Conservation (phyloP, 23 tunicate species). For the Halocynthia roretzi region DNA sequence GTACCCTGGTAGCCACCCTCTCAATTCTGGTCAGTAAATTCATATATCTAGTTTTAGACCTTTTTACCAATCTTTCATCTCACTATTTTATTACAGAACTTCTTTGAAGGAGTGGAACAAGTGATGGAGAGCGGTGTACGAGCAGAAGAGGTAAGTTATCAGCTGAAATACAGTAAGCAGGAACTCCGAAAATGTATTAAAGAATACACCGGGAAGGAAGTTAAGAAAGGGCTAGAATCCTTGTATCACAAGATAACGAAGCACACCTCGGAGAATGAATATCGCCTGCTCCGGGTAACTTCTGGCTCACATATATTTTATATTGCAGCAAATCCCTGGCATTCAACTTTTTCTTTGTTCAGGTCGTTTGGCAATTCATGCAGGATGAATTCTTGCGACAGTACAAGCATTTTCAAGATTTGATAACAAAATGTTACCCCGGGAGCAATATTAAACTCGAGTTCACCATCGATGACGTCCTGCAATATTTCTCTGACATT, state of each 20-base stretch:
- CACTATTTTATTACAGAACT: constrained; percentile 41
- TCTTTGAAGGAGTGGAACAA: constrained; percentile 96
- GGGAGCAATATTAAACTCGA: constrained; percentile 71
- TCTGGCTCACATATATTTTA: background rate
- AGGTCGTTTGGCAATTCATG: constrained; percentile 98
- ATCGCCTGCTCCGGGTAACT: constrained; percentile 52
- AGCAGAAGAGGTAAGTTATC: constrained; percentile 89
- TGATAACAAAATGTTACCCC: constrained; percentile 76
- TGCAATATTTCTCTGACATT: constrained; percentile 81
- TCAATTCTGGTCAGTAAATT: no score
- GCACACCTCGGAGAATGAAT: constrained; percentile 80
- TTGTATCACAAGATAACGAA: constrained; percentile 90
- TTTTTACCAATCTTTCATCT: background rate
- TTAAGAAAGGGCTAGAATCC: constrained; percentile 90
- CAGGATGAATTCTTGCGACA: constrained; percentile 93
- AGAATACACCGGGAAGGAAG: constrained; percentile 95
- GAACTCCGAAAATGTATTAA: constrained; percentile 85
- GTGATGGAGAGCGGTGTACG: constrained; percentile 82
- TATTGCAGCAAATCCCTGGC: background rate
- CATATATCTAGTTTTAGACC: no score
- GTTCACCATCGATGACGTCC: constrained; percentile 86
- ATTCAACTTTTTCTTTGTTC: constrained; percentile 14
- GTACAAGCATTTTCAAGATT: constrained; percentile 85
- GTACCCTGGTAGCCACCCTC: no score
- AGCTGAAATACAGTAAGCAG: constrained; percentile 86